These are phyloP conservation scores for Plestiodon gilberti DNA, from an alignment of 2,113 vertebrate genomes.

Conservation along the genomic window DNA sequence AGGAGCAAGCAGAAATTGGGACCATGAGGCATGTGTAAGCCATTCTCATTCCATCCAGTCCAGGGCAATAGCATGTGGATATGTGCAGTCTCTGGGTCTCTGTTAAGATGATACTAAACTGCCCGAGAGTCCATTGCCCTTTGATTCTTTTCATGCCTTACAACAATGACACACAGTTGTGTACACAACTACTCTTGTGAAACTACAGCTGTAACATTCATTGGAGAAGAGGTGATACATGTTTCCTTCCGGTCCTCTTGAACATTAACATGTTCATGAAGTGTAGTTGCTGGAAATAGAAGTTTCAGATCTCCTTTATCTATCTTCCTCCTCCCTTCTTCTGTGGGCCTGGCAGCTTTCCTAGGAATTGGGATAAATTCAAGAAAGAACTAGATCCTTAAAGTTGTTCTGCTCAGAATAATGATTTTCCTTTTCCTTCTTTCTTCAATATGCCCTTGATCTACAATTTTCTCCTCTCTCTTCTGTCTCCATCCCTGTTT, in stretches of 20 bases:
- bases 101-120: background rate
- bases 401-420: background rate
- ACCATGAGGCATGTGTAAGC: background rate
- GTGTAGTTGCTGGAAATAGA: background rate
- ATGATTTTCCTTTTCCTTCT: background rate
- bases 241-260: background rate
- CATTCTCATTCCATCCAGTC: background rate
- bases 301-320: background rate
- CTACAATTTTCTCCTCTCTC: background rate
- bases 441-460: background rate
- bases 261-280: conserved; percentile 6
- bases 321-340: background rate
- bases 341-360: background rate
- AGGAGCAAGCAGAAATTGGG: background rate
- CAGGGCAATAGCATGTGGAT: background rate
- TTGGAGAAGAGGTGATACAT: background rate
- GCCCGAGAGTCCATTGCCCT: background rate
- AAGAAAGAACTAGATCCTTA: background rate
- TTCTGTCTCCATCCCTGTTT: background rate
- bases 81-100: background rate
- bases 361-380: background rate
- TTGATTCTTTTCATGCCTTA: background rate
- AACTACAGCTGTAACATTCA: background rate
- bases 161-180: background rate
- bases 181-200: too few species aligned